Evolutionary conservation across 2,888 invertebrate genomes (phyloP), one percentile per base, ranked within the genome.

Genomic region (Hemistola chrysoprasaria): DNA sequence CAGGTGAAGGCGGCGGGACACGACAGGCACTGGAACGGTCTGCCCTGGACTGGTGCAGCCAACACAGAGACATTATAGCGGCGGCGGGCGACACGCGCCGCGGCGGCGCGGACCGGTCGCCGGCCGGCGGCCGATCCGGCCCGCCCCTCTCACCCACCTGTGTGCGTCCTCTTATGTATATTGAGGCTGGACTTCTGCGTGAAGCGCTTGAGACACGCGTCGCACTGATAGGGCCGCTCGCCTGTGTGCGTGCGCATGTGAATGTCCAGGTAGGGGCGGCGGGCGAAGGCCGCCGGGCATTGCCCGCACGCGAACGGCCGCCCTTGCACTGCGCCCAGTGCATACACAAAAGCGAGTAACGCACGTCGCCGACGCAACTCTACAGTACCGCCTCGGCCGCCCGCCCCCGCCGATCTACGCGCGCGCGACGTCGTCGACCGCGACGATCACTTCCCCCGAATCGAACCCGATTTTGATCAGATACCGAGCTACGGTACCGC

Each of bases 161-260:
- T 93, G 85, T 95, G 95, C 60, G 93, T 93, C 72, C 94, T 89
- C 85, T 93, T 94, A 88, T 95, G 95, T 67, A 94, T 94, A 87
- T 94, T 94, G 71, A 95, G 90, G 80, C 94, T 94, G 77, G 94
- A 94, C 86, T 94, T 94, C 88, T 95, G 94, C 65, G 94, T 94
- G 87, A 95, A 95, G 76, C 93, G 91, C 87, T 94, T 94, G 71
- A 92, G 90, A 81, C 94, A 94, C 65, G 92, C 90, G 80, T 93
- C 93, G 87, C 94, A 95, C 83, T 94, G 88, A 83, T 90, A 90
- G 64, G 90, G 90, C 82, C 90, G 89, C 83, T 90, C 94, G 66
- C 93, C 88, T 88, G 87, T 85, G 74, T 84, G 86, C 83, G 83
- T 82, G 81, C 90, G 86, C 84, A 82, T 78, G 86, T 89, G 87